Conservation (phyloP, 2,797 vertebrate genomes). For the Sibirionetta formosa region DNA sequence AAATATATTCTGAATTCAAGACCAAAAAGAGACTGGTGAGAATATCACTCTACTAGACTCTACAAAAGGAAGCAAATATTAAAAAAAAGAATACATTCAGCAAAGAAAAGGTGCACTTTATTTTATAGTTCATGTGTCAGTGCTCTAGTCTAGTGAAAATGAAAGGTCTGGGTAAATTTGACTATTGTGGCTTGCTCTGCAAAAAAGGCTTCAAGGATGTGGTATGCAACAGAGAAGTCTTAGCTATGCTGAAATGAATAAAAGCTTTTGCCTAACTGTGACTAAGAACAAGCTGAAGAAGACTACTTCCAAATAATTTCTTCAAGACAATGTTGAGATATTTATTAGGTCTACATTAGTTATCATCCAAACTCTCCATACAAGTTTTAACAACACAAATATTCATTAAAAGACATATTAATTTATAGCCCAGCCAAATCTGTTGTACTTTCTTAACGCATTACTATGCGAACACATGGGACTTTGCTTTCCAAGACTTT, state of each 20-base stretch:
- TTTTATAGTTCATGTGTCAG: background rate
- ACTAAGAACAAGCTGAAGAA: background rate
- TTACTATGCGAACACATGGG: background rate
- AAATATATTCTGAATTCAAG: constrained; percentile 10
- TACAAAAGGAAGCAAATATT: background rate
- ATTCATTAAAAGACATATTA: background rate
- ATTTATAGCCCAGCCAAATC: background rate
- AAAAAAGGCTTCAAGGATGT: background rate
- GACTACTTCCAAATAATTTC: background rate
- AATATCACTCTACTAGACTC: background rate
- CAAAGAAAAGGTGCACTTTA: background rate
- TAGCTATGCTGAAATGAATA: background rate
- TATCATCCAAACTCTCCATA: background rate
- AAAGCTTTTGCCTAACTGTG: background rate
- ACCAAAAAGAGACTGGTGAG: constrained; percentile 16
- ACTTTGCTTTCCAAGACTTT: background rate
- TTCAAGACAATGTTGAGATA: background rate
- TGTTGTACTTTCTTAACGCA: background rate
- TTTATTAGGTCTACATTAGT: background rate
- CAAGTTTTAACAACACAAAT: background rate
- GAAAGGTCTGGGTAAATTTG: background rate
- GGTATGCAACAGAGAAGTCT: background rate
- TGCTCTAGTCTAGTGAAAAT: background rate
- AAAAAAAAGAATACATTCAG: background rate
- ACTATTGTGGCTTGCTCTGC: background rate